These are phyloP conservation scores for Alfaro cultratus DNA, from an alignment of 2,797 vertebrate genomes.

Conservation along the genomic window DNA sequence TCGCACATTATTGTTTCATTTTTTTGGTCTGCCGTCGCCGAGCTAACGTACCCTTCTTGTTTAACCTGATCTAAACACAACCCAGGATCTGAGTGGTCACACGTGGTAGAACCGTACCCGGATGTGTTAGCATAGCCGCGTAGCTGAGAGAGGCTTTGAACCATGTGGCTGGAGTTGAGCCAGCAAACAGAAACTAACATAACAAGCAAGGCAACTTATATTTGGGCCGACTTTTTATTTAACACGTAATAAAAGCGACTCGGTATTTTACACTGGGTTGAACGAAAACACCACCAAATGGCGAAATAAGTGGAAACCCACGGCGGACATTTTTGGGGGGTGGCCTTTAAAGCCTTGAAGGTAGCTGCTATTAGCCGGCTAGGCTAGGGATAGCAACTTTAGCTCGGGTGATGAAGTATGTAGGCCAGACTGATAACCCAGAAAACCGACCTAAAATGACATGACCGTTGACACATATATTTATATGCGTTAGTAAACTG, in stretches of 20 bases:
- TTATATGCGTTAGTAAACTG: rapidly evolving
- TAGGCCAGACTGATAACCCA: slow-evolving; percentile 46
- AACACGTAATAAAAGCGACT: rapidly evolving
- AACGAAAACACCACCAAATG: neutral
- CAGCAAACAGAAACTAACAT: slow-evolving; percentile 50
- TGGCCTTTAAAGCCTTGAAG: slow-evolving; percentile 62
- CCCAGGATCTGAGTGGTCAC: slow-evolving; percentile 48
- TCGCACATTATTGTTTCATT: neutral
- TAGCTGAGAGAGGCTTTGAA: slow-evolving; percentile 51
- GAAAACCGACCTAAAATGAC: slow-evolving; percentile 14
- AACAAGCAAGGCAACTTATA: neutral
- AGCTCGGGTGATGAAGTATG: slow-evolving; percentile 22
- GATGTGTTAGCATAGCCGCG: slow-evolving; percentile 66
- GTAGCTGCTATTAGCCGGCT: slow-evolving; percentile 50
- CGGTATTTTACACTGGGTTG: rapidly evolving
- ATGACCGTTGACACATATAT: neutral
- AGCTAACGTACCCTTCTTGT: neutral
- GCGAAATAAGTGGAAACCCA: slow-evolving; percentile 43
- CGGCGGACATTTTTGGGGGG: slow-evolving; percentile 84
- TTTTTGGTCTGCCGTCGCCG: neutral
- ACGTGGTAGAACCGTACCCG: slow-evolving; percentile 76
- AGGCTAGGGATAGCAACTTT: slow-evolving; percentile 49
- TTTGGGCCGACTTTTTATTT: neutral
- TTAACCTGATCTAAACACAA: slow-evolving; percentile 5
- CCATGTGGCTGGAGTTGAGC: slow-evolving; percentile 84